Evolutionary conservation across 2,888 invertebrate genomes (phyloP).

Genomic region (Hyppa rectilinea): DNA sequence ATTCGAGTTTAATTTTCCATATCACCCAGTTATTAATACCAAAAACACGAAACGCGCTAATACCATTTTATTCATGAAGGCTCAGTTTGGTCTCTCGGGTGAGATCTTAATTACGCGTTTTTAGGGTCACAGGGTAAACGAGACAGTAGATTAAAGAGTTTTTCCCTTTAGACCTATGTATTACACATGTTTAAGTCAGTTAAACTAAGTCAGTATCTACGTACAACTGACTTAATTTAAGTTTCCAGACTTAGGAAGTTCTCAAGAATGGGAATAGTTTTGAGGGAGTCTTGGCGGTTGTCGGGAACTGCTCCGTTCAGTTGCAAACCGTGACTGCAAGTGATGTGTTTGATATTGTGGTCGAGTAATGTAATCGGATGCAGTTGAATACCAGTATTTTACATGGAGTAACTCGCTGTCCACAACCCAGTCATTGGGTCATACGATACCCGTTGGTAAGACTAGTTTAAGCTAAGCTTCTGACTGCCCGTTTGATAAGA

Average conservation of each 20-base stretch:
- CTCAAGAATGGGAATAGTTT: slow-evolving; percentile 47
- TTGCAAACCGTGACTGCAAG: slow-evolving; percentile 19
- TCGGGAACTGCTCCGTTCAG: slow-evolving; percentile 5
- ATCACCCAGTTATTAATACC: not conserved
- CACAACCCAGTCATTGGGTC: too few relatives aligned
- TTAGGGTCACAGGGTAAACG: slow-evolving; percentile 71
- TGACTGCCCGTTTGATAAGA: too few relatives aligned
- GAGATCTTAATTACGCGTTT: slow-evolving; percentile 75
- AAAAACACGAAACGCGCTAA: slow-evolving; percentile 30
- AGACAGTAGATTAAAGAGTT: slow-evolving; percentile 71
- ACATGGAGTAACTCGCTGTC: too few relatives aligned
- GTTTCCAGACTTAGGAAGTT: slow-evolving; percentile 30
- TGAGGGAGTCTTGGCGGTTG: slow-evolving; percentile 24
- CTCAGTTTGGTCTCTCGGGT: slow-evolving; percentile 53
- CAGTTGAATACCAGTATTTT: too few relatives aligned
- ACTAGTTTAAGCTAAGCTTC: too few relatives aligned
- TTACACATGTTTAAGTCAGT: slow-evolving; percentile 46
- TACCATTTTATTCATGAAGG: slow-evolving; percentile 56
- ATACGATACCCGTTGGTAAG: too few relatives aligned
- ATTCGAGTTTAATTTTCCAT: not conserved
- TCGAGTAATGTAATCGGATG: not conserved
- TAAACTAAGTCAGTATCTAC: too few relatives aligned
- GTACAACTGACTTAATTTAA: slow-evolving; percentile 44
- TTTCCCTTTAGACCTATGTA: slow-evolving; percentile 57
- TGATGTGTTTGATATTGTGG: not conserved